Percentiles rank a stretch among this genome's conserved stretches.
Conservation (phyloP, 2,888 invertebrate genomes). For the Dicycla oo region DNA sequence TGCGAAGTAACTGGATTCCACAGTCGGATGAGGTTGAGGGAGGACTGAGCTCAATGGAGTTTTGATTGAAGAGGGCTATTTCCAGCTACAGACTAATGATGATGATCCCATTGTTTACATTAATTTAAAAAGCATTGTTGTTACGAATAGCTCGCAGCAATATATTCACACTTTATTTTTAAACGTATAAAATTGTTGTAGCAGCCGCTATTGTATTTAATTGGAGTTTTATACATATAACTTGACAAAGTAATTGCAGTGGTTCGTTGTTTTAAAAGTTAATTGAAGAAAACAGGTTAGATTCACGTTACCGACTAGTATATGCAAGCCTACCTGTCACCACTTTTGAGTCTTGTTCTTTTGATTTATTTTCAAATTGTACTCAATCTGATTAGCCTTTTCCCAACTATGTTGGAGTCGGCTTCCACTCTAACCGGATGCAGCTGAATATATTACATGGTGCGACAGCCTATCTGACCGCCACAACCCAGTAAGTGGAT, state of each 20-base stretch:
- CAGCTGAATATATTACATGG: no score
- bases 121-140: neutral
- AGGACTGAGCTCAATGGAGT: neutral
- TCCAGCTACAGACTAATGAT: neutral
- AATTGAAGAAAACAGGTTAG: slow-evolving; percentile 8
- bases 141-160: neutral
- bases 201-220: neutral
- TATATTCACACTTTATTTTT: neutral
- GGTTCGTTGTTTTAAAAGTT: slow-evolving; percentile 13
- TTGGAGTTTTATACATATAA: slow-evolving; percentile 4
- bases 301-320: neutral
- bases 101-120: neutral
- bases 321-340: neutral
- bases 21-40: no score
- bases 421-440: no score
- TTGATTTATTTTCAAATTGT: no score
- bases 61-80: neutral
- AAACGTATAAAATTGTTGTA: neutral
- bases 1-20: neutral
- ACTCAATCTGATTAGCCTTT: no score
- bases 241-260: neutral
- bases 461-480: no score
- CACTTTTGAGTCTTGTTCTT: neutral
- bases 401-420: no score
- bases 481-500: no score